These are phyloP conservation scores for Propithecus coquereli DNA, from an alignment of 2,113 vertebrate species.

Conservation along the genomic window DNA sequence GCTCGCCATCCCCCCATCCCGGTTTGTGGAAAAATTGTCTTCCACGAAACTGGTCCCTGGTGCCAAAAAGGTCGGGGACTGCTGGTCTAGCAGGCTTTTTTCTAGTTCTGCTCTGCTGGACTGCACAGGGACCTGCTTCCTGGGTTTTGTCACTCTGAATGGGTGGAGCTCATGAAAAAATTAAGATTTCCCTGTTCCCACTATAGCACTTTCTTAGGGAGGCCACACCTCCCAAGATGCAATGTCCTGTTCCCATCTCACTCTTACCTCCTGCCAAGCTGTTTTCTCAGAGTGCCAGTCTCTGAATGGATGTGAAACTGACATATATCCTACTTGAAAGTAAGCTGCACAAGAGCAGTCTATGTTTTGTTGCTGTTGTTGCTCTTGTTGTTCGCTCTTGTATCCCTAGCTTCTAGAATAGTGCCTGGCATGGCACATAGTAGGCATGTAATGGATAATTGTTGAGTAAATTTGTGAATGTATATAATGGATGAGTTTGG, in stretches of 20 bases:
- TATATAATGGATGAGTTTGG: background rate
- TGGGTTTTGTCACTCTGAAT: background rate
- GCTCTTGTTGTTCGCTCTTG: background rate
- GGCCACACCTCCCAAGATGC: rapidly evolving
- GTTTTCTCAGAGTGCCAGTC: background rate
- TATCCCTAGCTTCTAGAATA: background rate
- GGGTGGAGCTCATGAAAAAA: background rate
- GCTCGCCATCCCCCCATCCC: too few relatives aligned
- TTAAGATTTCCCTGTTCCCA: background rate
- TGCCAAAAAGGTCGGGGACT: too few relatives aligned
- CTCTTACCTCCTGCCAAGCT: background rate
- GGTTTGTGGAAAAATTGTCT: too few relatives aligned
- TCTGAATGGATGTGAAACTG: background rate
- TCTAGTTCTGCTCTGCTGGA: background rate
- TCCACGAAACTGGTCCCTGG: too few relatives aligned
- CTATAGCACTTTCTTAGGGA: background rate
- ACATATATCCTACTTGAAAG: background rate
- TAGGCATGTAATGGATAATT: background rate
- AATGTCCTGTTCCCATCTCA: background rate
- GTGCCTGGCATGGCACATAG: background rate
- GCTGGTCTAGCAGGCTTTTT: background rate
- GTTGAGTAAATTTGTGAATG: background rate
- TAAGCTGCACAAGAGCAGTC: background rate
- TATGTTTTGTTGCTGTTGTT: background rate
- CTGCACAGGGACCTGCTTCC: background rate